Base-by-base conservation (phyloP, 2,888 invertebrate genomes). In the Drosophila pseudotakahashii region DNA sequence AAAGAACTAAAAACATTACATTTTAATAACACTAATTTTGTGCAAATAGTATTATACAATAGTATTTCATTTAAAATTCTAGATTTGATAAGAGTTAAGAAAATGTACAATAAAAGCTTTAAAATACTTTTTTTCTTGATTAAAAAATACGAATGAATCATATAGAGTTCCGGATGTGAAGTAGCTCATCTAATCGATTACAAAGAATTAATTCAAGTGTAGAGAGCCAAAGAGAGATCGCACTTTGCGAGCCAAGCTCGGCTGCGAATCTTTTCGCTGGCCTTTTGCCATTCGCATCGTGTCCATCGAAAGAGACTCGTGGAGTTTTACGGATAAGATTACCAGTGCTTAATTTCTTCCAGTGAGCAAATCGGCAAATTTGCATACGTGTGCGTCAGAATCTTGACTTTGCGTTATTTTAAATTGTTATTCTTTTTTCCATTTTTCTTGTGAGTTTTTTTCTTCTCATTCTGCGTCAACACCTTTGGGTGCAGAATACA, bases 381-480 rank as follows among this genome's bases (percentile, higher is more conserved):
- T 81, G 77, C 84, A 87, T 81, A 86, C 77, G 79, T 87, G 78
- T 81, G 76, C 79, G 87, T 83, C 78, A 80, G 67, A 59, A 60
- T 68, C 62, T 78, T 39, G 42, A 42, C 57, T 59, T 60, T 54
- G 39, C 50, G 32, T 42, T 55, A 19, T 51, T 58, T 72, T 53
- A 52, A 23, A 32, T 51, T 23, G 36, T 10, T 51, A n/a, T 63
- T 70, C 76, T 63, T 59, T 58, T 61, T 39, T 23, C 11, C 30
- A 11, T 16, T 47, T 55, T 26, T 60, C 37, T 16, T 39, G 62
- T 61, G 63, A 61, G 41, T 39, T 48, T 47, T 47, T 50, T 30
- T 23, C 13, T 16, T 23, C 23, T 42, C 42, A 42, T 67, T 75
- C 55, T 67, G 52, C 39, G 51, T 73, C 73, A 63, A 71, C 54